phyloP scores from a whole-genome alignment of 2,113 vertebrate species.

The Phylloscopus trochilus region DNA sequence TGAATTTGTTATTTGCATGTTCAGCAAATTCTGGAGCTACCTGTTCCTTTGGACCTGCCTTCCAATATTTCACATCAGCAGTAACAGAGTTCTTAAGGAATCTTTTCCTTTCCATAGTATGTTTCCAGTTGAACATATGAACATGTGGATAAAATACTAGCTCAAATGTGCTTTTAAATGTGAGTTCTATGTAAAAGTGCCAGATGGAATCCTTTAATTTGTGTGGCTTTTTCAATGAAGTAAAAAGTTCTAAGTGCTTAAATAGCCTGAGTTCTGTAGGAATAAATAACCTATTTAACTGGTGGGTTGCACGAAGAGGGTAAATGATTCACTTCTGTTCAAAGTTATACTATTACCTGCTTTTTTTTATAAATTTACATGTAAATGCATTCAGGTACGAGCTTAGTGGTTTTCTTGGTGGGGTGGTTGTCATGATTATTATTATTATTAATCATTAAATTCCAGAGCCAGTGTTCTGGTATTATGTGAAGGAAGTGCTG shows the following conservation, averaged over 20 bases:
- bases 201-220: not conserved
- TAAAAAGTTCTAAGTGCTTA: not conserved
- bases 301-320: not conserved
- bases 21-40: not conserved
- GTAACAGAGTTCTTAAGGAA: not conserved
- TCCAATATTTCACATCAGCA: not conserved
- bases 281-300: constrained; percentile 28
- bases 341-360: not conserved
- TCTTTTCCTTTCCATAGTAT: not conserved
- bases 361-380: not conserved
- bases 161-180: constrained; percentile 13
- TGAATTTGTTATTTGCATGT: not conserved
- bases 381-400: not conserved
- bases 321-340: not conserved
- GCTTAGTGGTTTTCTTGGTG: not conserved
- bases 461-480: constrained; percentile 93
- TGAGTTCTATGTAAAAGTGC: not conserved
- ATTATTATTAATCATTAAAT: not conserved
- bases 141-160: not conserved
- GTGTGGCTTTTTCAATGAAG: not conserved
- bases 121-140: not conserved
- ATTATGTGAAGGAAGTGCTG: constrained; percentile 93
- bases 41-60: not conserved
- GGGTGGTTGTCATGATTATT: no score
- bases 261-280: not conserved